A percentile compares a stretch with the other conserved stretches of the same genome.
phyloP scores from a whole-genome alignment of 2,797 vertebrate genomes.

The Sorex maritimensis region DNA sequence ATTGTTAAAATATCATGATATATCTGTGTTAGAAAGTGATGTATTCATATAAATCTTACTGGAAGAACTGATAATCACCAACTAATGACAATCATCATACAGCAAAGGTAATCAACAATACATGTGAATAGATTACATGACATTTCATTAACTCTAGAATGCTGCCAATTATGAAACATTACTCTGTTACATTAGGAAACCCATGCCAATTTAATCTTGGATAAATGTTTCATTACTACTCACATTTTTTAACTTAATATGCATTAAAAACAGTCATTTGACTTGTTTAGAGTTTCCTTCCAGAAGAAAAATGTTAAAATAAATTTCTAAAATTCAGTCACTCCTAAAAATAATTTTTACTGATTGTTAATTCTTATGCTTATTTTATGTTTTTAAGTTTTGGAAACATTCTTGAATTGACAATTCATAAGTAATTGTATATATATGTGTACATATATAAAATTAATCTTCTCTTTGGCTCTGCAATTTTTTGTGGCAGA shows the following conservation, averaged over 20 bases:
- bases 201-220: neutral
- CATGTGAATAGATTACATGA: neutral
- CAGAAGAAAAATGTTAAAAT: neutral
- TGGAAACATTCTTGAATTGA: no score
- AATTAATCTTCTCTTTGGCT: neutral
- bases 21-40: neutral
- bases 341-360: neutral
- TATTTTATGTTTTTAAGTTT: no score
- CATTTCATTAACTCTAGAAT: conserved; percentile 12
- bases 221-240: neutral
- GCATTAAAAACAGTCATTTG: neutral
- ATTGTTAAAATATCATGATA: neutral
- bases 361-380: no score
- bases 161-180: neutral
- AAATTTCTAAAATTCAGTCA: neutral
- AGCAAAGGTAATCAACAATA: neutral
- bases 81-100: neutral
- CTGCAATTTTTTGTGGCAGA: neutral
- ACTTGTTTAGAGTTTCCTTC: neutral
- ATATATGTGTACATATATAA: neutral
- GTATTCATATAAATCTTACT: conserved; percentile 2
- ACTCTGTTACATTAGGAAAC: neutral
- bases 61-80: neutral
- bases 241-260: neutral
- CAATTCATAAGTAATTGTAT: no score